Evolutionary conservation across 1,140 invertebrate species (phyloP), one percentile per base, ranked within the genome.

Genomic region (Hestina assimilis): DNA sequence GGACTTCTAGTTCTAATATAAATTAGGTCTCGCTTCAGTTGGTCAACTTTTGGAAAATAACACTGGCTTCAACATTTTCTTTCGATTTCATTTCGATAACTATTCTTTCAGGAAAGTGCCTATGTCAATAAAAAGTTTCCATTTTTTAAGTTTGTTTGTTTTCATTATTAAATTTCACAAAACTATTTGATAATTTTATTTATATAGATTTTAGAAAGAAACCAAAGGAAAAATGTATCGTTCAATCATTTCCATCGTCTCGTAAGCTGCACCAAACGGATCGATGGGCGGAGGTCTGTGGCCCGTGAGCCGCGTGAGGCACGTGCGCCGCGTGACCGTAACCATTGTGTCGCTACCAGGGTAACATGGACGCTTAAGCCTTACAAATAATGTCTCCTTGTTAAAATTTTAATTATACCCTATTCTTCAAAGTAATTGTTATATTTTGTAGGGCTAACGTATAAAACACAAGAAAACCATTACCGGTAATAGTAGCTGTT

Each of bases 311-410:
- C 56, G 35, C 54, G 54, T 59, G 56, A 51, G 42, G 8, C 56
- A 59, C 56, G 56, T 59, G 56, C 38, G 56, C 48, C 56, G 31
- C 56, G 56, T 59, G 56, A 59, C 56, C 40, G 40, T 33, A 26
- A 9, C 28, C 41, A 51, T 45, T 50, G 23, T 45, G 24, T 53
- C 51, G 17, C 12, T 31, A 24, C 48, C 41, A 58, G 20, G 11
- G 14, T 21, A 31, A 58, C 35, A 26, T 40, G 46, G 24, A 48
- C 50, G 38, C 23, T 35, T 28, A 26, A 41, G 47, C 28, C 20
- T 54, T 14, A 38, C 20, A 43, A 45, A 24, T 15, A 35, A 28
- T 31, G 23, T 21, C 29, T 46, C 8, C 15, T 17, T 46, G 3
- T 1, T 6, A 46, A 12, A 31, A 33, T 33, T 14, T 33, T 31